Percentiles rank a stretch among this genome's conserved stretches.
These are phyloP conservation scores for Simalia tracyae DNA, from an alignment of 2,797 vertebrate species.

Conservation along the genomic window DNA sequence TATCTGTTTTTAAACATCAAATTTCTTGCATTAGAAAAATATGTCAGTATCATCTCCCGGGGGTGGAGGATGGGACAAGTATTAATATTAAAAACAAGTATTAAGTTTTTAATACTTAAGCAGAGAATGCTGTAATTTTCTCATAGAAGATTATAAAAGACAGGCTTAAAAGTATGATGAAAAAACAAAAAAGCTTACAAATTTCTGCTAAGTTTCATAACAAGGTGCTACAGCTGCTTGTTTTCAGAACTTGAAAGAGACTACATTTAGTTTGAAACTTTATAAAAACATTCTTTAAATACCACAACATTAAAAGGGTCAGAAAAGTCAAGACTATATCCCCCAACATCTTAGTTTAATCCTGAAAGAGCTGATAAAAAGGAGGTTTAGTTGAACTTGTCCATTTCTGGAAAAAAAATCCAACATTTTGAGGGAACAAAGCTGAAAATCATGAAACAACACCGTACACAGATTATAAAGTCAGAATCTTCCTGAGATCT, in stretches of 20 bases:
- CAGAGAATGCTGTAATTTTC: not conserved
- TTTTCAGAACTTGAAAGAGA: slow-evolving; percentile 36
- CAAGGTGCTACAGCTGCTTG: slow-evolving; percentile 28
- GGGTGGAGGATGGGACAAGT: not conserved
- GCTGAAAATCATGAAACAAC: not conserved
- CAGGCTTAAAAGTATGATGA: not conserved
- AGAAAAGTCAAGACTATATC: slow-evolving; percentile 17
- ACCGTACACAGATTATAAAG: not conserved
- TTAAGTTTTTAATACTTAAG: not conserved
- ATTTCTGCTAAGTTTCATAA: slow-evolving; percentile 41
- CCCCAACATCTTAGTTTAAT: slow-evolving; percentile 25
- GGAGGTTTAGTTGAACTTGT: slow-evolving; percentile 17
- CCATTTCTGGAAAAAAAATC: slow-evolving; percentile 11
- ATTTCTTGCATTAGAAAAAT: not conserved
- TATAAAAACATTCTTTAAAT: slow-evolving; percentile 37
- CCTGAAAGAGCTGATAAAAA: slow-evolving; percentile 1
- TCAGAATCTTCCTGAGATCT: not conserved
- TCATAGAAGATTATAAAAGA: not conserved
- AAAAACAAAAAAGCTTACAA: not conserved
- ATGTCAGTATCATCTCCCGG: not conserved
- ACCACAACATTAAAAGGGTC: slow-evolving; percentile 24
- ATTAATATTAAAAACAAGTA: not conserved
- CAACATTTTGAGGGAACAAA: slow-evolving; percentile 7
- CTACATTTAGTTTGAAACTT: slow-evolving; percentile 19
- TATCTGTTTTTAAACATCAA: not conserved